Percentiles rank a stretch among this genome's conserved stretches.
These are phyloP conservation scores for Pseudoatta argentina DNA, from an alignment of 1,140 invertebrate genomes.

Conservation along the genomic window DNA sequence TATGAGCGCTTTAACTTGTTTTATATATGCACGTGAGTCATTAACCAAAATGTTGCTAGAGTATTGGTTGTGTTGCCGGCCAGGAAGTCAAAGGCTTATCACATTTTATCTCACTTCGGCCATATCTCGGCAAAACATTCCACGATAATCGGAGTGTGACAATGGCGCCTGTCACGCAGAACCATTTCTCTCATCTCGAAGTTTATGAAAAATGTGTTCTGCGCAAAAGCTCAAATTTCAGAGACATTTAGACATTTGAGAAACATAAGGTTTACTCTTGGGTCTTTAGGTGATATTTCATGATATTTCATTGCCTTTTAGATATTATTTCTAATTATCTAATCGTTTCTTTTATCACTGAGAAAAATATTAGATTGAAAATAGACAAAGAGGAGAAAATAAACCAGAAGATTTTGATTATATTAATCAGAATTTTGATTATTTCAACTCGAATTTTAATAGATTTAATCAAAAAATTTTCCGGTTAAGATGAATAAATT, in stretches of 20 bases:
- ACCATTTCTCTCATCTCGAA: slow-evolving; percentile 2
- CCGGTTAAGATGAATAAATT: too few relatives aligned
- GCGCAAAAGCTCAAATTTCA: too few relatives aligned
- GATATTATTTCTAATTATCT: too few relatives aligned
- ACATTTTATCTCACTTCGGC: slow-evolving; percentile 69
- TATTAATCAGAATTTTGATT: too few relatives aligned
- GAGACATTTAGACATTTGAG: background rate
- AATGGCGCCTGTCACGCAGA: slow-evolving; percentile 67
- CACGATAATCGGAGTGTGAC: slow-evolving; percentile 79
- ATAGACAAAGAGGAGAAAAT: too few relatives aligned
- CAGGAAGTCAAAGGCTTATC: slow-evolving; percentile 81
- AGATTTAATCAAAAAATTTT: too few relatives aligned
- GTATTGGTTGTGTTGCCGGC: slow-evolving; percentile 44
- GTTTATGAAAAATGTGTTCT: background rate
- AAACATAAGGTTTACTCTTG: background rate
- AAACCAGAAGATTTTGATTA: too few relatives aligned
- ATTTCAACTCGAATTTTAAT: too few relatives aligned
- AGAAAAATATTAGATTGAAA: too few relatives aligned
- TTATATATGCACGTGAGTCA: background rate
- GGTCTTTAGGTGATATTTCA: too few relatives aligned
- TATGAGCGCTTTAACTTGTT: slow-evolving; percentile 30
- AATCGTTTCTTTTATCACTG: too few relatives aligned
- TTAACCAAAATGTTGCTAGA: slow-evolving; percentile 60
- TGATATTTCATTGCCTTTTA: background rate
- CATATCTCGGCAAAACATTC: slow-evolving; percentile 82